Evolutionary conservation across 2,888 invertebrate genomes (phyloP).

Genomic region (Scelioninae gen. 1): DNA sequence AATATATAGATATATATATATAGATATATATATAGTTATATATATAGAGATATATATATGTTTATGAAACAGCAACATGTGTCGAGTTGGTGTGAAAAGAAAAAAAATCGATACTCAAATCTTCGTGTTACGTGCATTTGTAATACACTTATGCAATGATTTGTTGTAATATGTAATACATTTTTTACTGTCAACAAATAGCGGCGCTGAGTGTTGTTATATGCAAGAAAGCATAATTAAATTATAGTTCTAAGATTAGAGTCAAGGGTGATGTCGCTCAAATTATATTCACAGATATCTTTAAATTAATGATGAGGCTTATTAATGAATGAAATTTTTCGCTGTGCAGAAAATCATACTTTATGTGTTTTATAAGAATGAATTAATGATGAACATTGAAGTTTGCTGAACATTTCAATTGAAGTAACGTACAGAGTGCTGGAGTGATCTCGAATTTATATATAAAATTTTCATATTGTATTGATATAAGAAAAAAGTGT

Average conservation of each 20-base stretch:
- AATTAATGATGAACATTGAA: not conserved
- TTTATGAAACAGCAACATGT: conserved; percentile 20
- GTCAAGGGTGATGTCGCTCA: conserved; percentile 29
- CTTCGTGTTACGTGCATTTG: conserved; percentile 42
- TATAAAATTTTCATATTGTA: not conserved
- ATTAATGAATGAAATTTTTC: not conserved
- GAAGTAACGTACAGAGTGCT: conserved; percentile 26
- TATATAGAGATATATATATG: not conserved
- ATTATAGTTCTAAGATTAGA: conserved; percentile 56
- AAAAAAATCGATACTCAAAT: conserved; percentile 39
- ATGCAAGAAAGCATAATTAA: conserved; percentile 58
- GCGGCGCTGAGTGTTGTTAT: conserved; percentile 64
- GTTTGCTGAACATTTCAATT: not conserved
- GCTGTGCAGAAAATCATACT: not conserved
- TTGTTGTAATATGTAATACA: conserved; percentile 44
- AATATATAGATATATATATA: too few relatives aligned
- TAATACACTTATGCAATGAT: conserved; percentile 54
- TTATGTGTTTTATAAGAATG: not conserved
- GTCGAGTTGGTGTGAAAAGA: conserved; percentile 14
- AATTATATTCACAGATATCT: not conserved
- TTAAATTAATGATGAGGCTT: not conserved
- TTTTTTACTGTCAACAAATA: conserved; percentile 59
- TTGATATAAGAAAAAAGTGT: conserved; percentile 2
- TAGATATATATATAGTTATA: too few relatives aligned
- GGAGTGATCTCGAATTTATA: conserved; percentile 5